phyloP scores from a whole-genome alignment of 2,113 vertebrate genomes.

The Amphilophus citrinellus region DNA sequence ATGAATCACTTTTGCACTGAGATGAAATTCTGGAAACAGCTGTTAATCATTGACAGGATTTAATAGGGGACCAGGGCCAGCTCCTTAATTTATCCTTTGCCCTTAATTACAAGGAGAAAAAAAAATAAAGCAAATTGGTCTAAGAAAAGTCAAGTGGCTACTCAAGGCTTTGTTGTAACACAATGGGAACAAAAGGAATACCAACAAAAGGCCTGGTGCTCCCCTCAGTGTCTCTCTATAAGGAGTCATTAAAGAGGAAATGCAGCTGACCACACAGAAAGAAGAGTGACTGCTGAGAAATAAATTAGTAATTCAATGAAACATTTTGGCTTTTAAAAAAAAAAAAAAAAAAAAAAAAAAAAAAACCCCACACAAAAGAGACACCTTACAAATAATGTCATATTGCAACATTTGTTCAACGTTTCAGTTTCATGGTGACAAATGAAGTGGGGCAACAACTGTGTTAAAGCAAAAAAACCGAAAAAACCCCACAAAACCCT shows the following conservation, averaged over 20 bases:
- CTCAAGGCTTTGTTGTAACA: constrained; percentile 49
- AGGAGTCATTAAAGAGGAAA: constrained; percentile 65
- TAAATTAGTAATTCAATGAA: no score
- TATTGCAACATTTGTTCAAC: neutral
- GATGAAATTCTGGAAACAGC: neutral
- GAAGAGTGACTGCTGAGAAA: neutral
- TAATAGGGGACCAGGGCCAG: neutral
- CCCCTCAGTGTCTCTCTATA: constrained; percentile 46
- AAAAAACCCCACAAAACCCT: no score
- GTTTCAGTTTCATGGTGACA: neutral
- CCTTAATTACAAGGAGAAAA: neutral
- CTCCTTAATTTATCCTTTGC: neutral
- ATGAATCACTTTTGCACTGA: neutral
- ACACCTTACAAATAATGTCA: neutral
- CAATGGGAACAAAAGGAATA: constrained; percentile 63
- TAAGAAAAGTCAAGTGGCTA: constrained; percentile 56
- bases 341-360: neutral
- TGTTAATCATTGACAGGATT: neutral
- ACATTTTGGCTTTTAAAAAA: neutral
- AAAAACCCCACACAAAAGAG: no score
- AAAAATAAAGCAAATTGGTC: constrained; percentile 16
- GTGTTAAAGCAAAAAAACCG: neutral
- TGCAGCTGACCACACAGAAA: constrained; percentile 47
- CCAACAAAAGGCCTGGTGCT: constrained; percentile 56
- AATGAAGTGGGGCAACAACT: no score